Conservation (phyloP, 2,113 vertebrate genomes). For the Neopipo cinnamomea region DNA sequence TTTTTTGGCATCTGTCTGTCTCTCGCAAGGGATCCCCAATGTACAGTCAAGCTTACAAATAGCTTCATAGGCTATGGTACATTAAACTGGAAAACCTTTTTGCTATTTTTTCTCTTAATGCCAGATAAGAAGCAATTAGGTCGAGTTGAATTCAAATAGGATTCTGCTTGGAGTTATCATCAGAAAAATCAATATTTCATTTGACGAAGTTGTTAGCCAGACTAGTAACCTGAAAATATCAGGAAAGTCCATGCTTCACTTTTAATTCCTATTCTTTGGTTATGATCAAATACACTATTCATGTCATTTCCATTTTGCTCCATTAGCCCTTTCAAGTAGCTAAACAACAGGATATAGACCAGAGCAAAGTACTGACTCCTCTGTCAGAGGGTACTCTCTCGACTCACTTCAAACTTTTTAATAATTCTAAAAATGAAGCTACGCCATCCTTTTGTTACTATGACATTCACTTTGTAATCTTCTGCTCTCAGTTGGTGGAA, state of each 20-base stretch:
- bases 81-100: neutral
- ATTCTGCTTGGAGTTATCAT: neutral
- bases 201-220: neutral
- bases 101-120: neutral
- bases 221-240: neutral
- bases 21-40: neutral
- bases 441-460: neutral
- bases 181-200: slow-evolving; percentile 13
- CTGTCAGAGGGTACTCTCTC: neutral
- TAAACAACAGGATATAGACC: neutral
- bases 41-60: neutral
- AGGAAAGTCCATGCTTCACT: neutral
- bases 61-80: neutral
- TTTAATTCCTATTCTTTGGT: neutral
- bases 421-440: neutral
- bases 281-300: neutral
- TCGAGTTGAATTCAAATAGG: neutral
- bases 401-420: neutral
- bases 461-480: neutral
- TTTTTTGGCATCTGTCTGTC: neutral
- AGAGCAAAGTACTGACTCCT: neutral
- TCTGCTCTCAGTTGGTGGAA: neutral
- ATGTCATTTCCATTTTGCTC: neutral
- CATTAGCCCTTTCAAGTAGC: neutral
- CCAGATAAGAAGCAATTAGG: slow-evolving; percentile 4